A percentile compares a stretch with the other conserved stretches of the same genome.
phyloP scores from a whole-genome alignment of 2,113 vertebrate species.

The Oncorhynchus nerka region DNA sequence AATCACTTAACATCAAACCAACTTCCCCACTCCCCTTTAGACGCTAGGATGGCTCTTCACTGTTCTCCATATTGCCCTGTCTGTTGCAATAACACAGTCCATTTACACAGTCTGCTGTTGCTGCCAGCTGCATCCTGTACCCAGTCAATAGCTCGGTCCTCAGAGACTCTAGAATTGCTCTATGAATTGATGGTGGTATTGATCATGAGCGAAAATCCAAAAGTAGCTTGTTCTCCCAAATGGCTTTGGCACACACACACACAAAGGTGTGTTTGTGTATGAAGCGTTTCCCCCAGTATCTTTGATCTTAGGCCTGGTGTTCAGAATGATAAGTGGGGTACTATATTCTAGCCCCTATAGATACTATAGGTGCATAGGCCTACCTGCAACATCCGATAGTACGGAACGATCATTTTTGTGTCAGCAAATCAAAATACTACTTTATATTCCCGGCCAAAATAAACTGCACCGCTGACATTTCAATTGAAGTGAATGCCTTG shows the following conservation, averaged over 20 bases:
- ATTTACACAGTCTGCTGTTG: slow-evolving; percentile 50
- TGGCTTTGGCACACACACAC: too few relatives aligned
- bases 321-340: slow-evolving; percentile 27
- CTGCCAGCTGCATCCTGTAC: slow-evolving; percentile 45
- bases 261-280: too few relatives aligned
- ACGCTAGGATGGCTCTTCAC: slow-evolving; percentile 50
- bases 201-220: slow-evolving; percentile 53
- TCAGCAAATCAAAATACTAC: slow-evolving; percentile 51
- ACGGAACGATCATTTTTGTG: slow-evolving; percentile 7
- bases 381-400: slow-evolving; percentile 19
- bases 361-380: too few relatives aligned
- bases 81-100: slow-evolving; percentile 48
- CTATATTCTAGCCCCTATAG: not conserved
- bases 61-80: slow-evolving; percentile 55
- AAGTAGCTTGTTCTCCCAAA: slow-evolving; percentile 7
- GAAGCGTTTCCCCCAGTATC: too few relatives aligned
- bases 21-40: slow-evolving; percentile 20
- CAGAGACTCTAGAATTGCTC: slow-evolving; percentile 35
- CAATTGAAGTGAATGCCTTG: slow-evolving; percentile 2
- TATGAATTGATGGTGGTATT: slow-evolving; percentile 54
- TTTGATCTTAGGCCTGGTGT: slow-evolving; percentile 7
- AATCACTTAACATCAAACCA: slow-evolving; percentile 30
- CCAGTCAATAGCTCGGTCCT: slow-evolving; percentile 41
- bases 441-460: slow-evolving; percentile 16
- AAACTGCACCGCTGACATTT: not conserved